Evolutionary conservation across 2,113 vertebrate genomes (phyloP).

Genomic region (Heptranchias perlo): DNA sequence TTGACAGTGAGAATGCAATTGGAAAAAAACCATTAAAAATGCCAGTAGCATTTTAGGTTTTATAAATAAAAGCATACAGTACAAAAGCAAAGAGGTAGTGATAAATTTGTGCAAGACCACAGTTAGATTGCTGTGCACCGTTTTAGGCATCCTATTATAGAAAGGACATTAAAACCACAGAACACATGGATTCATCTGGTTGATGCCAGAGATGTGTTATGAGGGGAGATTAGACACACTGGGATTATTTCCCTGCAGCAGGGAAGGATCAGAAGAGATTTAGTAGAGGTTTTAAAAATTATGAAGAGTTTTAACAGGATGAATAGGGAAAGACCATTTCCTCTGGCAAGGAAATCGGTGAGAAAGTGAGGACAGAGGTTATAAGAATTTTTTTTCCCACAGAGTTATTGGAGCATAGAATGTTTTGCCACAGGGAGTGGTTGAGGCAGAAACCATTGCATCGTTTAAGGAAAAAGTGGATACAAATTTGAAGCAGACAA

Average conservation of each 20-base stretch:
- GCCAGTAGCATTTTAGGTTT: neutral
- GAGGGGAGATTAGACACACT: neutral
- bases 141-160: neutral
- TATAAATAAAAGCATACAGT: neutral
- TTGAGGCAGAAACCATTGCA: neutral
- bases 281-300: neutral
- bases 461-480: neutral
- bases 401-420: conserved; percentile 6
- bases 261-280: neutral
- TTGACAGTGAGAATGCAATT: neutral
- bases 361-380: neutral
- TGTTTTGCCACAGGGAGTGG: neutral
- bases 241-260: neutral
- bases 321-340: neutral
- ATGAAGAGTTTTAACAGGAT: neutral
- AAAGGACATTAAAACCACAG: neutral
- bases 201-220: neutral
- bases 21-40: neutral
- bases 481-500: neutral
- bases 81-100: neutral
- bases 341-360: neutral
- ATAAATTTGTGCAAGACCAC: neutral
- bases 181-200: neutral
- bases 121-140: neutral
- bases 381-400: neutral